phyloP scores from a whole-genome alignment of 1,140 invertebrate genomes.

The Drosophila bocki region DNA sequence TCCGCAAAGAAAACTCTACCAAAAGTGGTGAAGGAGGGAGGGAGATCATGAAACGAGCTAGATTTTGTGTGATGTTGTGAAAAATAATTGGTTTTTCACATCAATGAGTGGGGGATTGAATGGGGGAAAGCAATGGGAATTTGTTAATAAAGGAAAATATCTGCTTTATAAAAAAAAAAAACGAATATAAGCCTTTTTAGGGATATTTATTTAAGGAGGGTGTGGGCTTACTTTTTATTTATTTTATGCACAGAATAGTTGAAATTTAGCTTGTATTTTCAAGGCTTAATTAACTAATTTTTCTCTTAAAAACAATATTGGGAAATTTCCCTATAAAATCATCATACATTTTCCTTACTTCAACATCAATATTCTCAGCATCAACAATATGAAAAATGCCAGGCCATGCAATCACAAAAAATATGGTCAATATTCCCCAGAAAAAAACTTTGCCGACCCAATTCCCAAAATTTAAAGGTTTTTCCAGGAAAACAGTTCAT shows the following conservation, averaged over 20 bases:
- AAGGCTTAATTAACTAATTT: not conserved
- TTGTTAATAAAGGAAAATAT: not conserved
- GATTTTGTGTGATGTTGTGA: constrained; percentile 8
- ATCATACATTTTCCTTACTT: no score
- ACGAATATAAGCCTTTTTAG: not conserved
- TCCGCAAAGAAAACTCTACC: constrained; percentile 4
- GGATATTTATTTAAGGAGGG: not conserved
- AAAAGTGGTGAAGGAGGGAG: not conserved
- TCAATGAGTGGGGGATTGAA: not conserved
- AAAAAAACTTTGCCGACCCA: constrained; percentile 8
- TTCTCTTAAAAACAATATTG: not conserved
- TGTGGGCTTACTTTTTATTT: not conserved
- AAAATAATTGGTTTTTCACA: constrained; percentile 29
- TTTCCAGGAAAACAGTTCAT: constrained; percentile 3
- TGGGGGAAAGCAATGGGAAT: not conserved
- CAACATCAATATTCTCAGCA: not conserved
- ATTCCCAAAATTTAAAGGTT: constrained; percentile 11
- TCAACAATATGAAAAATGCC: constrained; percentile 17
- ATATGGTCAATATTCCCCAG: constrained; percentile 3
- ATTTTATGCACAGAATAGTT: not conserved
- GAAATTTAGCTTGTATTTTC: not conserved
- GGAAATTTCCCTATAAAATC: not conserved
- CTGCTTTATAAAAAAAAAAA: not conserved
- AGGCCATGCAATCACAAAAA: constrained; percentile 10
- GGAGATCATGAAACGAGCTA: constrained; percentile 4